Conservation (phyloP, 2,888 invertebrate species). For the Aleiodes testaceus region DNA sequence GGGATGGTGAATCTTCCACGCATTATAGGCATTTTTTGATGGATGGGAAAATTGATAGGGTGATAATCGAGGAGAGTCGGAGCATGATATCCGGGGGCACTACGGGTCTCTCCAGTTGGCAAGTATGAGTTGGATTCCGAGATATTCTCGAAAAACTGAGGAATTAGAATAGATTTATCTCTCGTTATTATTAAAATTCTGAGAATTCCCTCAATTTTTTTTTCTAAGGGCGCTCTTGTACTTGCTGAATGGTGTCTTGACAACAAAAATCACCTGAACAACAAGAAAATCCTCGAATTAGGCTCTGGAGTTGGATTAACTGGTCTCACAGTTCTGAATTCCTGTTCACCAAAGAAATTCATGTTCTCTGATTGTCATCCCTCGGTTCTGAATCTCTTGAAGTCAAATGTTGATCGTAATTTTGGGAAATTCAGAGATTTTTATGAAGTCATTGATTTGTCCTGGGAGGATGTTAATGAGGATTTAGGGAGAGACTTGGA, state of each 20-base stretch:
- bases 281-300: conserved; percentile 83
- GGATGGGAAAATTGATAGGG: conserved; percentile 63
- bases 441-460: conserved; percentile 69
- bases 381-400: conserved; percentile 78
- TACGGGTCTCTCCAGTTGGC: conserved; percentile 87
- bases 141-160: too few relatives aligned
- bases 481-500: conserved; percentile 53
- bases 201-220: conserved; percentile 22
- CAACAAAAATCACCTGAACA: conserved; percentile 74
- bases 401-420: conserved; percentile 79
- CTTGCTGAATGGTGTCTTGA: conserved; percentile 82
- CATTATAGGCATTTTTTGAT: conserved; percentile 80
- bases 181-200: background rate
- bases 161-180: too few relatives aligned
- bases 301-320: conserved; percentile 92
- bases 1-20: conserved; percentile 66
- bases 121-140: conserved; percentile 73
- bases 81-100: conserved; percentile 85
- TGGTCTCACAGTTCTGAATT: conserved; percentile 82
- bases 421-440: conserved; percentile 61
- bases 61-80: conserved; percentile 81
- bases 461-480: conserved; percentile 75
- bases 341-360: conserved; percentile 75
- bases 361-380: conserved; percentile 82
- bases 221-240: conserved; percentile 80